Evolutionary conservation across 1,140 invertebrate species (phyloP).

Genomic region (Globodera rostochiensis): DNA sequence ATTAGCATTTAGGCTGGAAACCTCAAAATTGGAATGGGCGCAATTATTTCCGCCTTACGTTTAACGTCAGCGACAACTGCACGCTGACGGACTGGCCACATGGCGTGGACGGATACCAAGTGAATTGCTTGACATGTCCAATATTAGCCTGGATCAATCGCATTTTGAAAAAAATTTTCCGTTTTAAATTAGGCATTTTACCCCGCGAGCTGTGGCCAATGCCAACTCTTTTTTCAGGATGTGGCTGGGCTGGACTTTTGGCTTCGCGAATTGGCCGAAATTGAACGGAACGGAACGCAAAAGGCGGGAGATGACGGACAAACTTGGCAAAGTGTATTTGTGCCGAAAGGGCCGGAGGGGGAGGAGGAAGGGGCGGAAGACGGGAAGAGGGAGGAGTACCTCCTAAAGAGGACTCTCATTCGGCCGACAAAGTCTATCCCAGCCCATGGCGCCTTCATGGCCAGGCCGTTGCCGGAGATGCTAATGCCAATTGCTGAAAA

Average conservation of each 20-base stretch:
- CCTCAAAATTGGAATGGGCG: conserved; percentile 33
- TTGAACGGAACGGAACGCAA: conserved; percentile 21
- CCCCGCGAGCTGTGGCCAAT: too few species aligned
- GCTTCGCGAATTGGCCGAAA: conserved; percentile 21
- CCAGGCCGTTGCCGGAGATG: neutral
- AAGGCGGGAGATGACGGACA: neutral
- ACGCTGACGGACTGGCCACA: conserved; percentile 26
- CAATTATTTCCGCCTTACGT: conserved; percentile 32
- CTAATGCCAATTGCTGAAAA: conserved; percentile 1
- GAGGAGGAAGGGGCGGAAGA: neutral
- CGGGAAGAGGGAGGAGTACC: neutral
- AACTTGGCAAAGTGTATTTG: conserved; percentile 18
- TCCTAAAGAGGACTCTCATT: neutral
- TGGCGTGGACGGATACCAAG: conserved; percentile 29
- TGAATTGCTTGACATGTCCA: neutral
- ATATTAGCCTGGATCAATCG: too few species aligned
- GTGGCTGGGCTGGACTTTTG: conserved; percentile 25
- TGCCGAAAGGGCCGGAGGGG: neutral
- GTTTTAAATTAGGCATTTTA: too few species aligned
- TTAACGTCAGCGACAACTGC: conserved; percentile 32
- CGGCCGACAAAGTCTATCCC: neutral
- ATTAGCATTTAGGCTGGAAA: conserved; percentile 31
- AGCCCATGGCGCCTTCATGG: neutral
- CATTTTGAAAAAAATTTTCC: too few species aligned
- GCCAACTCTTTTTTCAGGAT: conserved; percentile 13